A percentile compares a stretch with the other conserved stretches of the same genome.
Conservation (phyloP, 2,888 invertebrate species). For the Cepaea hortensis region DNA sequence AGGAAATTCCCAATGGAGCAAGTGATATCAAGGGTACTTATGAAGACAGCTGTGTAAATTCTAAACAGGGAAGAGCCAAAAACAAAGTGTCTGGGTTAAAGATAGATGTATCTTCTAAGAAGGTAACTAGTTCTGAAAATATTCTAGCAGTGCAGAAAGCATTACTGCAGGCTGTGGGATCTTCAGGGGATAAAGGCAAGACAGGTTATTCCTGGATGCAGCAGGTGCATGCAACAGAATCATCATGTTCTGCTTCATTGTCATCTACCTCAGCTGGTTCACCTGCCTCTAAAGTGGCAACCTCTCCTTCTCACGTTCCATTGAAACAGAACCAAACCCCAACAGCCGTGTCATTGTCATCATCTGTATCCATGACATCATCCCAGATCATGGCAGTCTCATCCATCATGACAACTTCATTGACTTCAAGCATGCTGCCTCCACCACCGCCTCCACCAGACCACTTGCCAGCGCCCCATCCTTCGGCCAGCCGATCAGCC, state of each 20-base stretch:
- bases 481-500: constrained; percentile 51
- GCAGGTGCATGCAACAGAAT: not conserved
- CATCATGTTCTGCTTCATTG: not conserved
- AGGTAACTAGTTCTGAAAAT: not conserved
- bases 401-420: constrained; percentile 50
- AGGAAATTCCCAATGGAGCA: constrained; percentile 65
- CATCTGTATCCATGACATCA: constrained; percentile 40
- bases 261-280: not conserved
- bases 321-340: constrained; percentile 24
- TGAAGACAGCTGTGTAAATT: not conserved
- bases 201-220: constrained; percentile 36
- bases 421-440: constrained; percentile 51
- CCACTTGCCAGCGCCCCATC: constrained; percentile 50
- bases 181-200: constrained; percentile 26
- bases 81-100: not conserved
- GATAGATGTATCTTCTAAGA: not conserved
- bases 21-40: constrained; percentile 19
- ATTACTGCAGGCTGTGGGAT: not conserved
- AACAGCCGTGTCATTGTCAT: not conserved
- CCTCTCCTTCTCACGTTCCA: constrained; percentile 24
- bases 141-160: not conserved
- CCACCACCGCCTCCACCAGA: constrained; percentile 49
- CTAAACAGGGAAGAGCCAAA: not conserved
- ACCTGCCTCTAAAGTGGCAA: not conserved
- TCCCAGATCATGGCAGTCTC: constrained; percentile 35